Evolutionary conservation across 2,888 invertebrate genomes (phyloP).

Genomic region (Nemapogon koenigi): DNA sequence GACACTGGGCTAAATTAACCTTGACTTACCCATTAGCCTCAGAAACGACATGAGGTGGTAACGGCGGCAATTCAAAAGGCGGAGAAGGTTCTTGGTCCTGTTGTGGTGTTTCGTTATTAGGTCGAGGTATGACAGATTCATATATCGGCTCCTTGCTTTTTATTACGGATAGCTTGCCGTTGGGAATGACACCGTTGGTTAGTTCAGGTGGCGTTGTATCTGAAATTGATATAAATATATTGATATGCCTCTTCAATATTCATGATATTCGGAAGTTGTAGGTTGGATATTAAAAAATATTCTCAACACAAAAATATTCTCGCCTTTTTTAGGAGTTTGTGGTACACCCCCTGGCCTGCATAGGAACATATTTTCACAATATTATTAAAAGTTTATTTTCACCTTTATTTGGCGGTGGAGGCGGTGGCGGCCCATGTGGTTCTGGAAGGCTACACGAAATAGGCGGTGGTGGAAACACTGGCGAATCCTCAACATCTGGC

Average conservation of each 20-base stretch:
- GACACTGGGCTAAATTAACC: no score
- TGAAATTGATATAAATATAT: no score
- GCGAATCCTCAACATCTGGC: constrained; percentile 28
- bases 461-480: constrained; percentile 47
- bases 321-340: no score
- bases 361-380: no score
- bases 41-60: constrained; percentile 30
- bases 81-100: constrained; percentile 36
- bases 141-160: constrained; percentile 79
- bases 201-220: constrained; percentile 49
- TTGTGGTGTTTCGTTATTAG: constrained; percentile 39
- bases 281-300: no score
- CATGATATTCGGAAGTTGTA: constrained; percentile 2
- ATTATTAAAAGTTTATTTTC: no score
- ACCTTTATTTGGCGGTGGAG: constrained; percentile 59
- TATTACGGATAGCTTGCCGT: constrained; percentile 49
- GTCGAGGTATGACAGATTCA: constrained; percentile 81
- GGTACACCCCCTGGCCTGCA: no score
- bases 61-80: constrained; percentile 28
- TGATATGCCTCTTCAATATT: no score
- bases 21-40: constrained; percentile 42
- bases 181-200: constrained; percentile 56
- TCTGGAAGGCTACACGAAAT: constrained; percentile 72
- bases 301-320: no score
- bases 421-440: constrained; percentile 78